These are phyloP conservation scores for Archips xylosteana DNA, from an alignment of 2,888 invertebrate species.

Conservation along the genomic window DNA sequence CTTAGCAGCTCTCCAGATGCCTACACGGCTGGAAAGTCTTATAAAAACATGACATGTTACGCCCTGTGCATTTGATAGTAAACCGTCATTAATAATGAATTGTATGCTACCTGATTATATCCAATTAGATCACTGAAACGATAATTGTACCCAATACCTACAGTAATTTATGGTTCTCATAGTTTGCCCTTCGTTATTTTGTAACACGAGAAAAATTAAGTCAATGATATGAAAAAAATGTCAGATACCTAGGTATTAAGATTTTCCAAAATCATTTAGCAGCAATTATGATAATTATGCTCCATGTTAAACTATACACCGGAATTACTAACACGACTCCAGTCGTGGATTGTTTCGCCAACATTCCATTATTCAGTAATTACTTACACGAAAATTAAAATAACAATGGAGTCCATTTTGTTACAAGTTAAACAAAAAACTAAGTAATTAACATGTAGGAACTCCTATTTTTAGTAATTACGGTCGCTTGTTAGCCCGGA, in stretches of 20 bases:
- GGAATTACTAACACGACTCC: conserved; percentile 35
- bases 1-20: conserved; percentile 63
- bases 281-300: conserved; percentile 26
- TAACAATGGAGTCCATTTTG: conserved; percentile 61
- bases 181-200: conserved; percentile 1
- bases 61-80: conserved; percentile 55
- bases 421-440: conserved; percentile 53
- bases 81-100: conserved; percentile 53
- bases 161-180: background rate
- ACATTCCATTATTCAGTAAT: conserved; percentile 58
- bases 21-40: conserved; percentile 55
- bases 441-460: conserved; percentile 60
- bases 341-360: conserved; percentile 52
- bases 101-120: conserved; percentile 28
- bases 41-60: conserved; percentile 63
- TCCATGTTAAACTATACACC: conserved; percentile 16
- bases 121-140: conserved; percentile 31
- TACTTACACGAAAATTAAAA: conserved; percentile 58
- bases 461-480: conserved; percentile 55
- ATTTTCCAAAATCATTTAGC: conserved; percentile 32
- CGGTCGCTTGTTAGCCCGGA: conserved; percentile 18
- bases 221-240: background rate
- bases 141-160: conserved; percentile 1
- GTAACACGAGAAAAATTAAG: background rate
- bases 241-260: background rate